Evolutionary conservation across 37 sponge, comb jelly and placozoan genomes (phyloP).

Genomic region (Cladorhizidae sp.): DNA sequence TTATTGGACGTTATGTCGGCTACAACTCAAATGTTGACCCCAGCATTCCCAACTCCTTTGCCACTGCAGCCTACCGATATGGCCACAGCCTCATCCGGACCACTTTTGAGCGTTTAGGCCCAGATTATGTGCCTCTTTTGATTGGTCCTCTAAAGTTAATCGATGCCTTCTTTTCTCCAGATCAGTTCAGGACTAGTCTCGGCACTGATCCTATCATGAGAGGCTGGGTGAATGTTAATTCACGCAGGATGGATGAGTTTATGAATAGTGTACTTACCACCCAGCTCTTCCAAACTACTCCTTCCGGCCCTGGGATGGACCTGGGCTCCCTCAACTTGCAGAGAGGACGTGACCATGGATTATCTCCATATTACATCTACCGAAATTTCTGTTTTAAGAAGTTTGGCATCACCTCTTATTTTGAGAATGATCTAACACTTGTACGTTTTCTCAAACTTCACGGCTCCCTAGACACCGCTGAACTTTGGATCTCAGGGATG

Average conservation of each 20-base stretch:
- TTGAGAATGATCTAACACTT: constrained; percentile 23
- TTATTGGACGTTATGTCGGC: constrained; percentile 57
- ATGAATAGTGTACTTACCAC: constrained; percentile 61
- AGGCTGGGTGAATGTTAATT: constrained; percentile 40
- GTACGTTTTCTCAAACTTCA: constrained; percentile 50
- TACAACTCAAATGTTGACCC: constrained; percentile 71
- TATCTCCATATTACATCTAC: constrained; percentile 74
- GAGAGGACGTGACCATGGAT: constrained; percentile 88
- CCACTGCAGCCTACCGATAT: constrained; percentile 81
- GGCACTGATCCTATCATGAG: constrained; percentile 75
- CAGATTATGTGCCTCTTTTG: constrained; percentile 11
- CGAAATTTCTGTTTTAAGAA: constrained; percentile 49
- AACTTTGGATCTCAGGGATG: constrained; percentile 83
- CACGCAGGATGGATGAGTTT: constrained; percentile 73
- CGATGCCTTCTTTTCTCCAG: constrained; percentile 71
- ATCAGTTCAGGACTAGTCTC: constrained; percentile 14
- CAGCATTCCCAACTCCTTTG: constrained; percentile 67
- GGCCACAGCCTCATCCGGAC: constrained; percentile 85
- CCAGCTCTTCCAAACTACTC: constrained; percentile 49
- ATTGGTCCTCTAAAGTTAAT: constrained; percentile 56
- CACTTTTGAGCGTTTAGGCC: constrained; percentile 52
- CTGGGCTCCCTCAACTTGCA: constrained; percentile 89
- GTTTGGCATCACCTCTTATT: constrained; percentile 5
- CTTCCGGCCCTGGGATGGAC: constrained; percentile 45
- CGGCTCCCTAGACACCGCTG: constrained; percentile 60